Percentiles rank a stretch among this genome's conserved stretches.
Evolutionary conservation across 2,888 invertebrate genomes (phyloP).

Genomic region (Andrena bicolor): DNA sequence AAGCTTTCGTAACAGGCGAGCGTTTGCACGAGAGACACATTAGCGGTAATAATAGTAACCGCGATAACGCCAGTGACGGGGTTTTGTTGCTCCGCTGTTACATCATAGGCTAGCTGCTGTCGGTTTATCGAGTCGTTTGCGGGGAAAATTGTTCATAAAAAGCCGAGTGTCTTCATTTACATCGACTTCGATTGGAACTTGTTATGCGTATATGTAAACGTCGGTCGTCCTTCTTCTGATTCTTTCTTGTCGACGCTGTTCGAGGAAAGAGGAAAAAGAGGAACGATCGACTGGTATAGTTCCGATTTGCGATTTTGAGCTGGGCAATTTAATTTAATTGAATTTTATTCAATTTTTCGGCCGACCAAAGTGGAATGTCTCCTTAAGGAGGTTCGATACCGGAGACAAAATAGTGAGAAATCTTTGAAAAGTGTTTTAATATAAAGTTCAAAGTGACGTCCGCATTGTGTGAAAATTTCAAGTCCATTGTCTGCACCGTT

Average conservation of each 20-base stretch:
- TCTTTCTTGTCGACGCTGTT: background rate
- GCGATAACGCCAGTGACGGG: background rate
- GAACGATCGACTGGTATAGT: background rate
- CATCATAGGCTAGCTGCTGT: background rate
- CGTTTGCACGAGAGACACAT: background rate
- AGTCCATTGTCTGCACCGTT: too few relatives aligned
- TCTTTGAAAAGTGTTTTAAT: too few relatives aligned
- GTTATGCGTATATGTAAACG: background rate
- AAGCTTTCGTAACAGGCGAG: slow-evolving; percentile 1
- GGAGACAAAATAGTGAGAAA: too few relatives aligned
- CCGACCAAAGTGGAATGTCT: background rate
- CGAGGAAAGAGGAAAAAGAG: background rate
- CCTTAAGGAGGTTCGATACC: too few relatives aligned
- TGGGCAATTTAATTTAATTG: background rate
- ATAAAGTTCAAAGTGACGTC: too few relatives aligned
- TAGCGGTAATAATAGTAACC: background rate
- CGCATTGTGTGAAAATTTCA: too few relatives aligned
- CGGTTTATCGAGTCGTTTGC: background rate
- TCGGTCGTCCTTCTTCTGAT: background rate
- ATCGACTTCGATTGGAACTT: background rate
- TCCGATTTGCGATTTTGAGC: background rate
- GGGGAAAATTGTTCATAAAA: background rate
- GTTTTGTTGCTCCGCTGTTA: background rate
- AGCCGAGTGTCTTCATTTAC: background rate
- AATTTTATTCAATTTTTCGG: too few relatives aligned